phyloP scores from a whole-genome alignment of 2,113 vertebrate species.

The Pelodiscus sinensis region DNA sequence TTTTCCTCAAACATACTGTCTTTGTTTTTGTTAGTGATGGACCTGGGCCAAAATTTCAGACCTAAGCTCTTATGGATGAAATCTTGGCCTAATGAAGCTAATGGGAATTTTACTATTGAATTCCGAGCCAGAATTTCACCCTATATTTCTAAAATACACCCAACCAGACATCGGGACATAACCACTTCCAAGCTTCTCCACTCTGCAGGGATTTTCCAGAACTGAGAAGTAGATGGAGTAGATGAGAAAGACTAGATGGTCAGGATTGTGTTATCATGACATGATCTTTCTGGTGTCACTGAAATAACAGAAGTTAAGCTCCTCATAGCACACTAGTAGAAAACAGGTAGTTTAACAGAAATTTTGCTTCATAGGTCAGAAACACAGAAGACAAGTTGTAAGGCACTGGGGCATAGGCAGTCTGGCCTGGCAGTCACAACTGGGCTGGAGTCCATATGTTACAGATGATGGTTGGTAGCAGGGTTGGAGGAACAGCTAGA shows the following conservation, averaged over 20 bases:
- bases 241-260: background rate
- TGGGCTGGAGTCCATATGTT: background rate
- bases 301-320: background rate
- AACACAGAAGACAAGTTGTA: background rate
- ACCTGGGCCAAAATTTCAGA: background rate
- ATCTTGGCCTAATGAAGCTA: background rate
- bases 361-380: background rate
- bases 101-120: background rate
- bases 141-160: constrained; percentile 37
- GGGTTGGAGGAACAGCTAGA: background rate
- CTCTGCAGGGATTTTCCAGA: constrained; percentile 44
- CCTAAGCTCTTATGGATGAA: background rate
- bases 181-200: constrained; percentile 26
- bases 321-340: constrained; percentile 5
- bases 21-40: accelerated
- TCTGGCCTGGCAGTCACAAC: background rate
- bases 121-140: background rate
- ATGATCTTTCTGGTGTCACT: constrained; percentile 37
- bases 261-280: background rate
- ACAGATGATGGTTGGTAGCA: background rate
- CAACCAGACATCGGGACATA: constrained; percentile 11
- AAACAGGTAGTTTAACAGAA: background rate
- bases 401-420: background rate
- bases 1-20: background rate
- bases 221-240: background rate